Evolutionary conservation across 2,888 invertebrate genomes (phyloP).

Genomic region (Mesochorus sp.): DNA sequence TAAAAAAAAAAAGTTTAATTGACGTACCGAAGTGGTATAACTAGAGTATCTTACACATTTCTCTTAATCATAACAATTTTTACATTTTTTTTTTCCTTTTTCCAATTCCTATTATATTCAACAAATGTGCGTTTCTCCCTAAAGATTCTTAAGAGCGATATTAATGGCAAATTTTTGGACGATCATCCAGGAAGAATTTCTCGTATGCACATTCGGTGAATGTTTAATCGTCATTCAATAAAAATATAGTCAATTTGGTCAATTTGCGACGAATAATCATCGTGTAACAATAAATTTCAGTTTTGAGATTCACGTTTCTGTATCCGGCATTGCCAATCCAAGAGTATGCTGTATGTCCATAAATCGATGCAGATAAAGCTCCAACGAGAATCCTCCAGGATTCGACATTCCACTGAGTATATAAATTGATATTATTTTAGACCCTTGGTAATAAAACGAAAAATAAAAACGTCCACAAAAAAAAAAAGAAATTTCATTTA

Average conservation of each 20-base stretch:
- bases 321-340: slow-evolving; percentile 68
- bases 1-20: slow-evolving; percentile 27
- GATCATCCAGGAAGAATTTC: neutral
- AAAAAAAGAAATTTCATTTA: too few relatives aligned
- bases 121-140: too few relatives aligned
- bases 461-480: too few relatives aligned
- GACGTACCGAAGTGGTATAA: slow-evolving; percentile 26
- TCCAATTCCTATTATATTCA: slow-evolving; percentile 20
- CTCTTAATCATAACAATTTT: slow-evolving; percentile 35
- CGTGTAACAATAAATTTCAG: too few relatives aligned
- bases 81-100: slow-evolving; percentile 35
- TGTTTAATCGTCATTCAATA: slow-evolving; percentile 17
- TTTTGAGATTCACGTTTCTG: slow-evolving; percentile 62
- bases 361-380: slow-evolving; percentile 70
- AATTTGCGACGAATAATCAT: slow-evolving; percentile 47
- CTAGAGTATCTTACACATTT: slow-evolving; percentile 55
- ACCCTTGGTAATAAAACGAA: too few relatives aligned
- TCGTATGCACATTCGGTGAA: too few relatives aligned
- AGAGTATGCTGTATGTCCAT: slow-evolving; percentile 72
- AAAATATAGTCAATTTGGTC: slow-evolving; percentile 36
- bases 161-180: slow-evolving; percentile 63
- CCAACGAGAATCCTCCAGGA: slow-evolving; percentile 63
- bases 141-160: too few relatives aligned
- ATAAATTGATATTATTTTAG: too few relatives aligned
- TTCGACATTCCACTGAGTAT: slow-evolving; percentile 62